Percentiles rank a stretch among this genome's conserved stretches.
phyloP scores from a whole-genome alignment of 2,113 vertebrate species.

The Coptodon rendalli region DNA sequence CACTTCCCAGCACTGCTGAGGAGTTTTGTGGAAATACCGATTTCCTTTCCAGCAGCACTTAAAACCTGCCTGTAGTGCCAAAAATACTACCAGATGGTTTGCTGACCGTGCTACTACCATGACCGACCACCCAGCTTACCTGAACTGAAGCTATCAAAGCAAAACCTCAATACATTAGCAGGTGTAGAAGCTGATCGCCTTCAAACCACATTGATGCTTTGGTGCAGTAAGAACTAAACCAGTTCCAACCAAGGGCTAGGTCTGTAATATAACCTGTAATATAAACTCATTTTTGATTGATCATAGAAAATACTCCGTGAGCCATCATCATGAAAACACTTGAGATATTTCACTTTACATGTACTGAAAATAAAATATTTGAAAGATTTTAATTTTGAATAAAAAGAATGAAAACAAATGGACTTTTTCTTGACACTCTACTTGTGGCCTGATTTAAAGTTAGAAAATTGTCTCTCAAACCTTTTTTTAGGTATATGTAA shows the following conservation, averaged over 20 bases:
- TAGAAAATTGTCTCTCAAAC: accelerated
- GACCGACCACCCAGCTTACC: accelerated
- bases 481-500: background rate
- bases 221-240: accelerated
- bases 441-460: background rate
- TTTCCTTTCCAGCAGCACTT: background rate
- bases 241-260: accelerated
- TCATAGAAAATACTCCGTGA: background rate
- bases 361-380: background rate
- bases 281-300: background rate
- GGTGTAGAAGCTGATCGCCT: background rate
- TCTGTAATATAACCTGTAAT: background rate
- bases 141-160: accelerated
- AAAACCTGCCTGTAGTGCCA: accelerated
- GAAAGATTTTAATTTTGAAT: accelerated
- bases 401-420: background rate
- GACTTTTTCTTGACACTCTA: background rate
- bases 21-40: accelerated
- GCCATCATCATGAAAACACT: background rate
- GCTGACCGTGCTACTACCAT: background rate
- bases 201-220: background rate
- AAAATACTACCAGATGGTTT: background rate
- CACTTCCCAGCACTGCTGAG: background rate
- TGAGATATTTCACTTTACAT: background rate
- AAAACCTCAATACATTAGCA: background rate